Conservation (phyloP, 1,140 invertebrate species). For the Luehdorfia chinensis region DNA sequence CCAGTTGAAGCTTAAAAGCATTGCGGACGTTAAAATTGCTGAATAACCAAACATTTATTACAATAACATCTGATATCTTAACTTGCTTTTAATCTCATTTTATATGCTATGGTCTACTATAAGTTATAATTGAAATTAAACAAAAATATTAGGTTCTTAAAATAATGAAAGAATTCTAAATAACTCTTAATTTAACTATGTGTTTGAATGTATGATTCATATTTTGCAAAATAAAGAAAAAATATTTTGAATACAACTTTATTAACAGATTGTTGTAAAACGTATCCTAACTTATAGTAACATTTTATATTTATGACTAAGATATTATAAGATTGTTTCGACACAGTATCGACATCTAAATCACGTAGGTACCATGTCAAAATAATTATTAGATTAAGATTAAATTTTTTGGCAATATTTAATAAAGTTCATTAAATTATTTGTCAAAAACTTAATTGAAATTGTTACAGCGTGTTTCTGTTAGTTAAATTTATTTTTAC, state of each 20-base stretch:
- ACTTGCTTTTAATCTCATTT: too few relatives aligned
- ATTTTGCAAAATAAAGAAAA: constrained; percentile 18
- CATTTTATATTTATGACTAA: constrained; percentile 52
- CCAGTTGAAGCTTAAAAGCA: constrained; percentile 39
- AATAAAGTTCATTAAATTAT: constrained; percentile 29
- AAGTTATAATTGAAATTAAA: too few relatives aligned
- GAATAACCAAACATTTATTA: background rate
- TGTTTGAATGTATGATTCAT: too few relatives aligned
- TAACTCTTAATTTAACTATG: too few relatives aligned
- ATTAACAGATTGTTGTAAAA: constrained; percentile 63
- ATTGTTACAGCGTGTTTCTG: constrained; percentile 4
- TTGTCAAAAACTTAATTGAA: constrained; percentile 41
- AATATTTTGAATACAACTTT: constrained; percentile 35
- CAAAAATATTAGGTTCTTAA: too few relatives aligned
- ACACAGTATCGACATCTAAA: constrained; percentile 43
- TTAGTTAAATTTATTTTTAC: background rate
- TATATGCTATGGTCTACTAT: too few relatives aligned
- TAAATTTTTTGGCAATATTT: constrained; percentile 53
- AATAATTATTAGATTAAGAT: constrained; percentile 25
- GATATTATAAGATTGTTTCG: constrained; percentile 50
- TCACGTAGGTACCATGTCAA: constrained; percentile 46
- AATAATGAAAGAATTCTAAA: too few relatives aligned
- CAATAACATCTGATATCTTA: background rate
- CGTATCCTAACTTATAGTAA: constrained; percentile 47
- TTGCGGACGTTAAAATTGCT: constrained; percentile 29